Evolutionary conservation across 2,113 vertebrate species (phyloP), one percentile per base, ranked within the genome.

Genomic region (Cebidichthys violaceus): DNA sequence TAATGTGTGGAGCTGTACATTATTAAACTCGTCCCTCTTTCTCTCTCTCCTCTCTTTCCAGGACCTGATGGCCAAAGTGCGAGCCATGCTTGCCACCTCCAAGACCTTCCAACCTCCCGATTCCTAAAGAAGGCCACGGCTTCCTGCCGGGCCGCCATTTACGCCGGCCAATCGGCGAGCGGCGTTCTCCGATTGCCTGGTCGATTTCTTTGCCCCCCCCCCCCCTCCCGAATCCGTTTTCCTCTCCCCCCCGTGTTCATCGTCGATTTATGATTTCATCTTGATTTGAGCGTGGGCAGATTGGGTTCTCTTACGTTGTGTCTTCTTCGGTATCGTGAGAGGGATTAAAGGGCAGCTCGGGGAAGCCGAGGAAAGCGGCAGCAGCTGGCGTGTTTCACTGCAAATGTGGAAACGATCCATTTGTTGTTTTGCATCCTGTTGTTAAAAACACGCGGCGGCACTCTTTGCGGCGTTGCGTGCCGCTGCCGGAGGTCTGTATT

Each of bases 31-130:
- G n/a, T 65, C 29, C 54, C 41, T 27, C 13, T 33, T 13, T 62
- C 31, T 41, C 43, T 77, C 4, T 45, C 61, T 43, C 6, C 18
- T 65, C 54, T 66, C 2, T 77, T 75, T 71, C 69, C 92, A 99
- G 98, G 98, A 99, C 92, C 96, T 99, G 85, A 99, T 99, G 98
- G 97, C 96, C 94, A 99, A 99, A 96, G 98, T 99, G 83, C 96
- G 98, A 91, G 98, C 98, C 47, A 99, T 99, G 98, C 96, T 99
- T 66, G 97, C 98, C 69, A 96, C 97, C 85, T 99, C 98, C 81
- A 99, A 99, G 94, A 97, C 96, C 92, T 95, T 97, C 89, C 97
- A 97, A 72, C 95, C 96, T 66, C 96, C 96, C 83, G 94, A 94
- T 55, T 97, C 97, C 92, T 99, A 95, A 98, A 93, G 88, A 73